Evolutionary conservation across 2,888 invertebrate species (phyloP).

Genomic region (Podabrus alpinus): DNA sequence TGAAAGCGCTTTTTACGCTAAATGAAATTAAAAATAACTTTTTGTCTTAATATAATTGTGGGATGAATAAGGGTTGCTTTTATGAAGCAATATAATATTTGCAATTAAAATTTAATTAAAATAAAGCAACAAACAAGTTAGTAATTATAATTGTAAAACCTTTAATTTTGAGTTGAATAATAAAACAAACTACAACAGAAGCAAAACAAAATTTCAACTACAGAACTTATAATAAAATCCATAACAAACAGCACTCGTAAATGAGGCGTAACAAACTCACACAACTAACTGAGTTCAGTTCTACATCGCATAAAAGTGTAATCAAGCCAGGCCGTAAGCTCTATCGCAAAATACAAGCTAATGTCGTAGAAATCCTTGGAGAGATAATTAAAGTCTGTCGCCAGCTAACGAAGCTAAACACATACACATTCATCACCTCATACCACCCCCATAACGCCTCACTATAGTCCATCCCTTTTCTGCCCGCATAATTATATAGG

Average conservation of each 20-base stretch:
- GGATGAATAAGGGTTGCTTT: not conserved
- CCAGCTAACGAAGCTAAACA: conserved; percentile 53
- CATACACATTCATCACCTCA: conserved; percentile 50
- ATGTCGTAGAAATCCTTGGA: conserved; percentile 51
- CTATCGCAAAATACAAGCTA: conserved; percentile 42
- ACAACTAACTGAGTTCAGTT: conserved; percentile 25
- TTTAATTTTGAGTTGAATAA: conserved; percentile 18
- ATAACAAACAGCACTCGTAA: conserved; percentile 25
- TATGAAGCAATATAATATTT: not conserved
- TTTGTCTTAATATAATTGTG: not conserved
- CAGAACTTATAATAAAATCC: conserved; percentile 25
- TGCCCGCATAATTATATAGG: conserved; percentile 50
- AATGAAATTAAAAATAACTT: conserved; percentile 1
- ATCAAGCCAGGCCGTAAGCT: conserved; percentile 39
- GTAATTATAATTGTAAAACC: conserved; percentile 4
- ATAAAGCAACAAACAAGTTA: conserved; percentile 1
- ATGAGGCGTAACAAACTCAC: conserved; percentile 29
- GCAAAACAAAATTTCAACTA: conserved; percentile 11
- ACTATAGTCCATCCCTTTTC: conserved; percentile 39
- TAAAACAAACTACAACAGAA: conserved; percentile 15
- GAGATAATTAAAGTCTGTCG: conserved; percentile 56
- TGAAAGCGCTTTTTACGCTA: not conserved
- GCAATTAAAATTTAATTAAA: conserved; percentile 1
- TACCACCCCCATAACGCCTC: conserved; percentile 34
- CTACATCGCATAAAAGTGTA: conserved; percentile 41